Base-by-base conservation (phyloP, 1,140 invertebrate genomes). In the Lethocerus indicus region DNA sequence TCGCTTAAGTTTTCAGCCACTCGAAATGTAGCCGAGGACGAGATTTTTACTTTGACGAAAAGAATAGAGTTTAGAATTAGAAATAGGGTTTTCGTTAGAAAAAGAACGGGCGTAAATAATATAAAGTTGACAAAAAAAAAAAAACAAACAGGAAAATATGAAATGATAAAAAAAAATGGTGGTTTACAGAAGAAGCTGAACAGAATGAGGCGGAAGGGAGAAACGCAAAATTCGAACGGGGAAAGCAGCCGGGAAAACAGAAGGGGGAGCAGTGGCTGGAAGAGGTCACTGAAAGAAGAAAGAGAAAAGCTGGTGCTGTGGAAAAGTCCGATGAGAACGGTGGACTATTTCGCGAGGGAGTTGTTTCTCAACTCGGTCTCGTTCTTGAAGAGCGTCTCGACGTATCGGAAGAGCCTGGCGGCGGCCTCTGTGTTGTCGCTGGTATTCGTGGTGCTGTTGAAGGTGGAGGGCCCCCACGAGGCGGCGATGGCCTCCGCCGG, bases 271-370 rank as follows among this genome's bases (percentile, higher is more conserved):
- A 25, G 16, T 12, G 16, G 26, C 37, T n/a, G 40, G 55, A 68
- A 65, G 60, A 62, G 67, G 54, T 61, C 61, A 48, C 68, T 71
- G 47, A 57, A 58, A 14, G 55, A 60, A 54, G 74, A 78, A 58
- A 61, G 73, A 13, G 70, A 72, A 60, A 74, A 75, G 3, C 64
- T 93, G 54, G 87, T 92, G 27, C 62, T 96, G 49, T 95, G 89
- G 89, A 74, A 81, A 59, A 76, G 76, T 60, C 91, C 91, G 23
- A 60, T 93, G 41, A 74, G 69, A 51, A 93, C 89, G 12, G 56
- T 89, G 29, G 79, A 85, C 60, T 93, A 88, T 69, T 91, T 87
- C 68, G 61, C 78, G 57, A 72, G 73, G 56, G 89, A 94, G 75
- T 28, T 52, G 18, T 36, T 49, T 21, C 36, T 18, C 39, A 52